Conservation (phyloP, 2,113 vertebrate genomes). For the Bungarus multicinctus region DNA sequence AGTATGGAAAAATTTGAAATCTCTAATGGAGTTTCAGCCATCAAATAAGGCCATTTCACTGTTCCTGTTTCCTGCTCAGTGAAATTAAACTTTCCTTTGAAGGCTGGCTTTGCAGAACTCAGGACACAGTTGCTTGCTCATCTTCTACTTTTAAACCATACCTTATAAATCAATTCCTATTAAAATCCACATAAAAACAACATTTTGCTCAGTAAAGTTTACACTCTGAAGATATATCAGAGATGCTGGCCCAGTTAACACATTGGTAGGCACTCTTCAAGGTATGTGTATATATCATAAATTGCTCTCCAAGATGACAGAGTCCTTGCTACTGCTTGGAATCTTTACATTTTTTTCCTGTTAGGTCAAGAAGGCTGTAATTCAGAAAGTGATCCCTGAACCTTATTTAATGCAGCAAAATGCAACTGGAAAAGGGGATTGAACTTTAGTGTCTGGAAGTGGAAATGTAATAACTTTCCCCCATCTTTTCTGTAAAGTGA, state of each 20-base stretch:
- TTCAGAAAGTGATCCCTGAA: slow-evolving; percentile 68
- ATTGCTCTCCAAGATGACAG: slow-evolving; percentile 42
- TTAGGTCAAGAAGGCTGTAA: slow-evolving; percentile 63
- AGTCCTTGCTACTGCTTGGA: slow-evolving; percentile 55
- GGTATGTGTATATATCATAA: slow-evolving; percentile 31
- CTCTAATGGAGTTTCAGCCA: slow-evolving; percentile 27
- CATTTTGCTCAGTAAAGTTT: slow-evolving; percentile 42
- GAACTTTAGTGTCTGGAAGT: slow-evolving; percentile 73
- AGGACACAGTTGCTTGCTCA: slow-evolving; percentile 5
- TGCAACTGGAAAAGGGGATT: slow-evolving; percentile 60
- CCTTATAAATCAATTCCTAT: slow-evolving; percentile 51
- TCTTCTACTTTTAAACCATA: slow-evolving; percentile 49
- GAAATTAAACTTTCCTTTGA: slow-evolving; percentile 43
- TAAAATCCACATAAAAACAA: slow-evolving; percentile 40
- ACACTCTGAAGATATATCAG: slow-evolving; percentile 8
- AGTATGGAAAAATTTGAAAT: slow-evolving; percentile 26
- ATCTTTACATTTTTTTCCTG: slow-evolving; percentile 53
- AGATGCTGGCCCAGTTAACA: neutral
- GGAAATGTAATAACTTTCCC: slow-evolving; percentile 75
- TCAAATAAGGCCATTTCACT: slow-evolving; percentile 19
- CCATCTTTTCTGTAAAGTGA: slow-evolving; percentile 65
- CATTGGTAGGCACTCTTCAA: neutral
- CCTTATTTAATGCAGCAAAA: slow-evolving; percentile 72
- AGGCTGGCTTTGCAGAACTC: slow-evolving; percentile 17
- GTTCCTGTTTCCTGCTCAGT: neutral